Base-by-base conservation (phyloP, 2,797 vertebrate species). In the Chaetodon trifasciatus region DNA sequence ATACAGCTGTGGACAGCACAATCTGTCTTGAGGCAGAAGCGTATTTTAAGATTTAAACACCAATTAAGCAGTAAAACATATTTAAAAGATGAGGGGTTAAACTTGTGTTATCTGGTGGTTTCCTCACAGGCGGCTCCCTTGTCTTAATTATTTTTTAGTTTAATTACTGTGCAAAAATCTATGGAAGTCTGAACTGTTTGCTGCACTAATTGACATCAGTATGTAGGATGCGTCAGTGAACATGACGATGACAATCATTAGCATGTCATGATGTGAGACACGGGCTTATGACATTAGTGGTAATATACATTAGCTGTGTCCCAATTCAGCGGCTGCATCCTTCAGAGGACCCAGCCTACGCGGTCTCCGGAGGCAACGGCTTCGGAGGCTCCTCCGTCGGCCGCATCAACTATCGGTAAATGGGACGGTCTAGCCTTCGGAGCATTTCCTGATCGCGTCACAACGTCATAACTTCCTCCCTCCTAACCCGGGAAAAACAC, bases 31-130 rank as follows among this genome's bases (percentile, higher is more conserved):
- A 57, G 46, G 37, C 71, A 49, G 53, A 67, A 83, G 52, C 46
- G 72, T 60, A 74, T 79, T 78, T 75, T 28, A 63, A 82, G 74
- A 86, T 89, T 83, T 84, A 88, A 76, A 76, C 71, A 46, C 32
- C 64, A 83, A 78, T 86, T 83, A 86, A 66, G 39, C 10, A 37
- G 24, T 66, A 65, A 23, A 72, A 60, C 72, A 72, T 64, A 81
- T 86, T 75, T 78, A 52, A 55, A 63, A 62, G 37, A 76, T 19
- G 5, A 67, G 19, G 28, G 53, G 69, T 73, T 11, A 63, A 17
- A 52, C 12, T 2, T 10, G 8, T 56, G 47, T 78, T 44, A 23
- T 75, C 39, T 56, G 1, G 8, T 8, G 9, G 13, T 23, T 42
- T 74, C 10, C 46, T 63, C 5, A 19, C 10, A 52, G 21, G 44